Evolutionary conservation across 2,888 invertebrate genomes (phyloP), one percentile per base, ranked within the genome.

Genomic region (Phyllotreta cruciferae): DNA sequence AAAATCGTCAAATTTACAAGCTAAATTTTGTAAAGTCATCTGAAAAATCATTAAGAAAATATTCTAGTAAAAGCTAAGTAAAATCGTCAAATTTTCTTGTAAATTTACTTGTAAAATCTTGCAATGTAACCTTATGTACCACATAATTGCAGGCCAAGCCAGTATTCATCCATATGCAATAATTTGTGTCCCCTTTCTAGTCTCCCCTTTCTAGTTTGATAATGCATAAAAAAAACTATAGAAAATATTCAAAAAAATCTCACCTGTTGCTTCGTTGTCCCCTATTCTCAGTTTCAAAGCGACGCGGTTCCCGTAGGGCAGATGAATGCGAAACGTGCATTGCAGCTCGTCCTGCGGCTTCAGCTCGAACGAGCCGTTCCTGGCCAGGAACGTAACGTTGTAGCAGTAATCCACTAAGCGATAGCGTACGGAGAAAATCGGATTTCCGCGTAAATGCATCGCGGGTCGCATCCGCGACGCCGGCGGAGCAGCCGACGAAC

Each of bases 351-450:
- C 81, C 0, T 83, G 84, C 6, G 87, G 87, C 69, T 85, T 85
- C 76, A 88, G 82, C 77, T 86, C 86, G 82, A 87, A 87, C 74
- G 88, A 86, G 75, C 87, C 89, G 82, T 88, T 89, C 69, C 85
- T 83, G 56, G 83, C 82, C 70, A 85, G 84, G 70, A 89, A 84
- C 38, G 88, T 86, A 68, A 90, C 85, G 78, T 90, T 88, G 77
- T 90, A 89, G 74, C 90, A 91, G 77, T 87, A 87, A 80, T 90
- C 90, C 63, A 90, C 90, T 72, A 86, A 80, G 75, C 86, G 86
- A 82, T 87, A 90, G 72, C 82, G 83, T 73, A 89, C 83, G 77
- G 86, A 84, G 83, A 90, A 90, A 79, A 87, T 85, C 62, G 89
- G 89, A 77, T 83, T 83, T 66, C 87, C 88, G 73, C 86, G 86